Evolutionary conservation across 1,140 invertebrate genomes (phyloP), one percentile per base, ranked within the genome.

Genomic region (Drosophila sucinea): DNA sequence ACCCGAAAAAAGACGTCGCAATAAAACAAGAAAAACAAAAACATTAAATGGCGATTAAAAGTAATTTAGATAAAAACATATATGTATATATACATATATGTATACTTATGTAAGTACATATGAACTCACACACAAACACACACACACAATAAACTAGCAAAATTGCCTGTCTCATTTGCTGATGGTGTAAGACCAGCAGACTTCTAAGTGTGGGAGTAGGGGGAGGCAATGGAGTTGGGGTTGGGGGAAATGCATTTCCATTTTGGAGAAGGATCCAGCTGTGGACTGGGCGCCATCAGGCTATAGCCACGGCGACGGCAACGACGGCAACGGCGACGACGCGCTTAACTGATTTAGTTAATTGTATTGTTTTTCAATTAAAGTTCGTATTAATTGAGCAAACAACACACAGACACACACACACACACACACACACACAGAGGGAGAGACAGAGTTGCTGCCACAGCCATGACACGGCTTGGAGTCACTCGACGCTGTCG

Each of bases 341-440:
- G 83, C 79, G 82, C 82, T 82, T 87, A 87, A 84, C 84, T 83
- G 84, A 89, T 90, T 89, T 90, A 89, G 84, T 84, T 89, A 89
- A 89, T 89, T 90, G 80, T 87, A 89, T 89, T 89, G 85, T 90
- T 90, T 90, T 89, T 90, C 84, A 89, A 89, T 89, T 90, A 89
- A 81, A 90, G 73, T 84, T 89, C 67, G 71, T 90, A 81, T 89
- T 90, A 90, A 89, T 89, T 89, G 85, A 78, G 84, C 74, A 89
- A 89, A 89, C 84, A 79, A 30, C 73, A 7, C 10, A 55, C 40
- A 63, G 11, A 54, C 63, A 41, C 30, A 44, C 6, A 23, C 40
- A 56, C 29, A 11, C 23, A 54, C 56, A 47, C 32, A 1, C 35
- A 56, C 32, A 1, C 35, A 56, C 57, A 35, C 5, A 35, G 4